Conservation (phyloP, 2,113 vertebrate species). For the Orycteropus afer region DNA sequence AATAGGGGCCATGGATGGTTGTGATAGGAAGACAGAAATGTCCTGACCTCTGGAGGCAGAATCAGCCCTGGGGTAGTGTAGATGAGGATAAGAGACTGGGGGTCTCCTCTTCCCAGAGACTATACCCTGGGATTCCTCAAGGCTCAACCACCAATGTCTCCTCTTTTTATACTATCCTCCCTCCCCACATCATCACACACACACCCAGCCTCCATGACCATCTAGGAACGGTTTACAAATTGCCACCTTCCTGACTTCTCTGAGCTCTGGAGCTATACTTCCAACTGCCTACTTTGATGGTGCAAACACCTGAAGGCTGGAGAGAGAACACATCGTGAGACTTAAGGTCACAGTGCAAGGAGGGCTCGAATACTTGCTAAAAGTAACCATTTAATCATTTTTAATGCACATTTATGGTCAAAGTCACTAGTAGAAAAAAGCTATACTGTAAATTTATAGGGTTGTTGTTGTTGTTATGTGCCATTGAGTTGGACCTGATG, state of each 20-base stretch:
- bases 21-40: neutral
- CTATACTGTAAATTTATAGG: too few species aligned
- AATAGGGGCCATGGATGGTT: neutral
- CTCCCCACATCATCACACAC: neutral
- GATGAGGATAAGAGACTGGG: neutral
- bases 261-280: neutral
- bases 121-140: neutral
- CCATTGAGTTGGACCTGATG: too few species aligned
- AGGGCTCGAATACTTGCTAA: neutral
- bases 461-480: too few species aligned
- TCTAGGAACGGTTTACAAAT: neutral
- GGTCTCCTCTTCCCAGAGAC: neutral
- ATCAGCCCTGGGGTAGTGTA: neutral
- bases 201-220: neutral
- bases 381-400: too few species aligned
- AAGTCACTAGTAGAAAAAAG: too few species aligned
- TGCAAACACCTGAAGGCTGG: neutral
- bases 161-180: neutral
- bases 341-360: neutral
- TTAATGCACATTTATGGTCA: too few species aligned
- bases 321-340: neutral
- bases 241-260: neutral
- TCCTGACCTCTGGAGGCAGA: neutral
- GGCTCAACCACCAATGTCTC: neutral
- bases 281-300: neutral